A percentile compares a stretch with the other conserved stretches of the same genome.
These are phyloP conservation scores for Acrobasis suavella DNA, from an alignment of 2,888 invertebrate species.

Conservation along the genomic window DNA sequence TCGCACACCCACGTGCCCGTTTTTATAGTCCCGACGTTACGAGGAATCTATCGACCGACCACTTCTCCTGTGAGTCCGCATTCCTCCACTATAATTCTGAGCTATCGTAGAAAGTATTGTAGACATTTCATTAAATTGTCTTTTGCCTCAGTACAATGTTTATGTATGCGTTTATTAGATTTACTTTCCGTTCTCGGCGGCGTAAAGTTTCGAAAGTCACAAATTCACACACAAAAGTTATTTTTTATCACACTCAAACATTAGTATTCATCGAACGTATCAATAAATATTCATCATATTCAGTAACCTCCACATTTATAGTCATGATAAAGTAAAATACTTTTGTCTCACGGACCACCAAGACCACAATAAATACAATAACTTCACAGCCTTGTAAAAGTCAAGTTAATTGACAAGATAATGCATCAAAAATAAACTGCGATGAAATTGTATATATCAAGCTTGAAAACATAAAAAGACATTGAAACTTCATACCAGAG, in stretches of 20 bases:
- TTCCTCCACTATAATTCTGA: slow-evolving; percentile 14
- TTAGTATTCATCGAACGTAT: no score
- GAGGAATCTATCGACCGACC: slow-evolving; percentile 20
- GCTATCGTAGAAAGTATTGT: slow-evolving; percentile 2
- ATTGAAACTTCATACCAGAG: slow-evolving; percentile 12
- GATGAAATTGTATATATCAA: neutral
- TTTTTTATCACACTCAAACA: neutral
- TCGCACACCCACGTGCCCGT: slow-evolving; percentile 20
- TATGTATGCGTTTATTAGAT: neutral
- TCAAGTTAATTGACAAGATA: slow-evolving; percentile 18
- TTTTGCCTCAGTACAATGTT: slow-evolving; percentile 1
- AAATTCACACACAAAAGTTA: neutral
- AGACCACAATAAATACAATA: neutral
- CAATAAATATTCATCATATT: no score
- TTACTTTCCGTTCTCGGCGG: neutral
- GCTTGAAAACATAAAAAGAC: slow-evolving; percentile 1
- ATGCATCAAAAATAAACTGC: slow-evolving; percentile 11
- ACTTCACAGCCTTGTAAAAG: slow-evolving; percentile 6
- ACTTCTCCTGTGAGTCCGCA: slow-evolving; percentile 16
- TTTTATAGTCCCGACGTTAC: slow-evolving; percentile 23
- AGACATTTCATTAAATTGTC: slow-evolving; percentile 6
- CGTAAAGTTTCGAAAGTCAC: no score
- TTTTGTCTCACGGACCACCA: neutral
- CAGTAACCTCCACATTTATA: no score
- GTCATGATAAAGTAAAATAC: no score